Conservation (phyloP, 2,113 vertebrate genomes). For the Tetraodon nigroviridis region DNA sequence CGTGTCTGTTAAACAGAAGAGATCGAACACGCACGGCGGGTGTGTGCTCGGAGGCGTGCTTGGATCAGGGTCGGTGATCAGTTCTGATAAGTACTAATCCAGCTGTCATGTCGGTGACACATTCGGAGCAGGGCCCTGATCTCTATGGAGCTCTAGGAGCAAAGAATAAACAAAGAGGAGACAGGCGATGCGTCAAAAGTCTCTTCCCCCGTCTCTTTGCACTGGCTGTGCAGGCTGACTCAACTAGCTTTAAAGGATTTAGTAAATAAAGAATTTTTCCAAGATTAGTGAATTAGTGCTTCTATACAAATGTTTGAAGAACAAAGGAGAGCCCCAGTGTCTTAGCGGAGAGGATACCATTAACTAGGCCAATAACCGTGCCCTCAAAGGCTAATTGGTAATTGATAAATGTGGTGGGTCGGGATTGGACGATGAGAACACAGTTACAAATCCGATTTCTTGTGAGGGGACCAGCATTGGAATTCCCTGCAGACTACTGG, state of each 20-base stretch:
- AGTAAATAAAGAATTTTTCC: conserved; percentile 2
- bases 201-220: conserved; percentile 15
- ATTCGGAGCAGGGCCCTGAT: conserved; percentile 49
- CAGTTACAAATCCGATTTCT: conserved; percentile 54
- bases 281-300: conserved; percentile 16
- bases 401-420: conserved; percentile 55
- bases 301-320: neutral
- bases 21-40: conserved; percentile 1
- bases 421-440: conserved; percentile 22
- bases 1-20: conserved; percentile 6
- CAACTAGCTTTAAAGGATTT: too few species aligned
- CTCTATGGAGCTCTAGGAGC: conserved; percentile 55
- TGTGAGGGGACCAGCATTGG: conserved; percentile 21
- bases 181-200: conserved; percentile 44
- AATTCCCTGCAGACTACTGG: conserved; percentile 55
- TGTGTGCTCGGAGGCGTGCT: conserved; percentile 8
- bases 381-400: conserved; percentile 58
- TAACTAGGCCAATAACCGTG: conserved; percentile 53
- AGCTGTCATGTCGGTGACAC: conserved; percentile 55
- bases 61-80: conserved; percentile 42
- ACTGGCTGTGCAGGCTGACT: conserved; percentile 9
- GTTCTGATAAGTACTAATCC: conserved; percentile 66
- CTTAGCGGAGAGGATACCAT: conserved; percentile 32
- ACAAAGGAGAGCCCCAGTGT: too few species aligned
- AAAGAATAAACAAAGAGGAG: conserved; percentile 27